A percentile compares a stretch with the other conserved stretches of the same genome.
Conservation (phyloP, 2,113 vertebrate genomes). For the Tenebrosternarchus preto region DNA sequence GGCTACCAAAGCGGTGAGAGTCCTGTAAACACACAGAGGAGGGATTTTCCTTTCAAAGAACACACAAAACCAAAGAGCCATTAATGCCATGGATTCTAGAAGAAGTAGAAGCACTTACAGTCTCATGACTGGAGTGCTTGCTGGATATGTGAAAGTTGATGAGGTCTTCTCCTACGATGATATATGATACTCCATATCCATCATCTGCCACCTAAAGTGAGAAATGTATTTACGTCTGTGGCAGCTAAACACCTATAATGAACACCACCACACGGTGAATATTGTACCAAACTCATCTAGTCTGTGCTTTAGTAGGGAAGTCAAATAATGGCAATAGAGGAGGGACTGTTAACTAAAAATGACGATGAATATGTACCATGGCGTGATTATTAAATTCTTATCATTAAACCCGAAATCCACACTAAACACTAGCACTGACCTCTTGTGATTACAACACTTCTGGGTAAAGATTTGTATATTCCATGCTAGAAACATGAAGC, state of each 20-base stretch:
- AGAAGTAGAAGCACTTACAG: conserved; percentile 73
- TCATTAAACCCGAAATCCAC: background rate
- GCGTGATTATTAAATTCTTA: too few relatives aligned
- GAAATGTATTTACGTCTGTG: conserved; percentile 10
- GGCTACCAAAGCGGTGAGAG: conserved; percentile 87
- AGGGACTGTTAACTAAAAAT: too few relatives aligned
- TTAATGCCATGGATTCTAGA: background rate
- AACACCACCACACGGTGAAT: background rate
- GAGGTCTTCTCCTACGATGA: conserved; percentile 84
- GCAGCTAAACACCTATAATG: background rate
- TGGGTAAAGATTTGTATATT: background rate
- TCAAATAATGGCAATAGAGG: too few relatives aligned
- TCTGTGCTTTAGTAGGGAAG: too few relatives aligned
- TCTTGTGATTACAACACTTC: too few relatives aligned
- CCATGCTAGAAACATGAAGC: background rate
- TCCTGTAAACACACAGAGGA: conserved; percentile 71
- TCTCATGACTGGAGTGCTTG: conserved; percentile 91
- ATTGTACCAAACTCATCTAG: background rate
- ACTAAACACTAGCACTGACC: background rate
- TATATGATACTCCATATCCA: conserved; percentile 96
- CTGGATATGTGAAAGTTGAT: conserved; percentile 97
- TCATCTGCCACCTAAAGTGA: conserved; percentile 89
- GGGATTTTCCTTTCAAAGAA: too few relatives aligned
- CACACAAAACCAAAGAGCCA: too few relatives aligned
- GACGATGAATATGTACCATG: too few relatives aligned